Evolutionary conservation across 2,797 vertebrate genomes (phyloP).

Genomic region (Typhlichthys eigenmanni): DNA sequence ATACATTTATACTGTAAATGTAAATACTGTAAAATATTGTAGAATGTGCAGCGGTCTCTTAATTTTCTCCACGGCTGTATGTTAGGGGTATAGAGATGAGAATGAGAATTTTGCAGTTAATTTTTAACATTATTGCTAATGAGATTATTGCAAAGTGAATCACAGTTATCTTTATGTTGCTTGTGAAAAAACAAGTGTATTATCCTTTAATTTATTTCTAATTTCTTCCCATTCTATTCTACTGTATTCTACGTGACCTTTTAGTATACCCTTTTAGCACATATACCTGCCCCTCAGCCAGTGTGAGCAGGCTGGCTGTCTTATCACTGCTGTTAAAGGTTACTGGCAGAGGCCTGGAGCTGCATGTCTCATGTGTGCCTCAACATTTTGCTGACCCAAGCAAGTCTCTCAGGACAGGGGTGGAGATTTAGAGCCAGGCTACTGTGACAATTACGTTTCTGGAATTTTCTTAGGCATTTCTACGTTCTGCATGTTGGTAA

Average conservation of each 20-base stretch:
- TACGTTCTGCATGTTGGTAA: no score
- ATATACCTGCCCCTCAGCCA: slow-evolving; percentile 20
- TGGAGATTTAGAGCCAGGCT: no score
- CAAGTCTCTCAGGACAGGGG: slow-evolving; percentile 6
- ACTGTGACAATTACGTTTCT: no score
- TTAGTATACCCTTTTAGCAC: slow-evolving; percentile 44
- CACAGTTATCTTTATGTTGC: background rate
- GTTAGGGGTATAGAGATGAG: slow-evolving; percentile 8
- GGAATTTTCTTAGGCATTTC: no score
- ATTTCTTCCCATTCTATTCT: background rate
- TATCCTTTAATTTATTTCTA: background rate
- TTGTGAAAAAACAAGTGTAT: background rate
- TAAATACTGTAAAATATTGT: no score
- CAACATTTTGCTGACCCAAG: slow-evolving; percentile 41
- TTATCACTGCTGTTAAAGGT: slow-evolving; percentile 48
- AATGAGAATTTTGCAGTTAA: background rate
- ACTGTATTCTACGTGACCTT: background rate
- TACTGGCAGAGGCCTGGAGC: slow-evolving; percentile 18
- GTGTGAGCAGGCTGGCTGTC: slow-evolving; percentile 29
- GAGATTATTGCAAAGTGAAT: background rate
- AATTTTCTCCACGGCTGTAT: no score
- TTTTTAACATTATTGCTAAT: background rate
- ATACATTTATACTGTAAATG: no score
- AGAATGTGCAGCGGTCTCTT: no score
- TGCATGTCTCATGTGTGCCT: slow-evolving; percentile 27